Evolutionary conservation across 64 coral and sea anemone genomes (phyloP).

Genomic region (Porites australiensis): DNA sequence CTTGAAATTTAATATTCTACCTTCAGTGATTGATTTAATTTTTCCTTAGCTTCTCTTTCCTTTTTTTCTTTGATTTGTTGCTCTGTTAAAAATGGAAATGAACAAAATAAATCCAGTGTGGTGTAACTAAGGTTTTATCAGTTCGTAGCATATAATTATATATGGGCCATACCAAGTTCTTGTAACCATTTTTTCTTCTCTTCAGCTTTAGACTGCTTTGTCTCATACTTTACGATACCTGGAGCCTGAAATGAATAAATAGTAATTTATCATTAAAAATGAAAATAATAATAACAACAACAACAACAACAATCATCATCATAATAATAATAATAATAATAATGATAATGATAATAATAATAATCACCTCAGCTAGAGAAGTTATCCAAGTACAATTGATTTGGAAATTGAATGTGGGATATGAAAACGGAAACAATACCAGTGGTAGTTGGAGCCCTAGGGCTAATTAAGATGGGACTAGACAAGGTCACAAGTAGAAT

Average conservation of each 20-base stretch:
- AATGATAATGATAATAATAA: too few relatives aligned
- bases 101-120: not conserved
- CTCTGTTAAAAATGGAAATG: constrained; percentile 53
- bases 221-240: constrained; percentile 68
- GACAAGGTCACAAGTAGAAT: too few relatives aligned
- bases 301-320: not conserved
- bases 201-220: constrained; percentile 45
- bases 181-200: constrained; percentile 71
- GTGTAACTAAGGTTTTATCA: too few relatives aligned
- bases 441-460: too few relatives aligned
- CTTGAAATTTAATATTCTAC: not conserved
- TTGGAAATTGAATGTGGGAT: too few relatives aligned
- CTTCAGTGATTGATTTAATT: constrained; percentile 59
- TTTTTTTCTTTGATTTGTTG: constrained; percentile 90
- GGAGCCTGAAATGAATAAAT: constrained; percentile 59
- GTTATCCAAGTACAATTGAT: too few relatives aligned
- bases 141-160: too few relatives aligned
- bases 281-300: not conserved
- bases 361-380: too few relatives aligned
- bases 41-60: constrained; percentile 77
- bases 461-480: too few relatives aligned
- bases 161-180: constrained; percentile 67
- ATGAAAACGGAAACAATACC: too few relatives aligned
- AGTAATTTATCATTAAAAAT: not conserved
- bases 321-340: too few relatives aligned